phyloP scores from a whole-genome alignment of 2,888 invertebrate genomes.

The Lasius platythorax region DNA sequence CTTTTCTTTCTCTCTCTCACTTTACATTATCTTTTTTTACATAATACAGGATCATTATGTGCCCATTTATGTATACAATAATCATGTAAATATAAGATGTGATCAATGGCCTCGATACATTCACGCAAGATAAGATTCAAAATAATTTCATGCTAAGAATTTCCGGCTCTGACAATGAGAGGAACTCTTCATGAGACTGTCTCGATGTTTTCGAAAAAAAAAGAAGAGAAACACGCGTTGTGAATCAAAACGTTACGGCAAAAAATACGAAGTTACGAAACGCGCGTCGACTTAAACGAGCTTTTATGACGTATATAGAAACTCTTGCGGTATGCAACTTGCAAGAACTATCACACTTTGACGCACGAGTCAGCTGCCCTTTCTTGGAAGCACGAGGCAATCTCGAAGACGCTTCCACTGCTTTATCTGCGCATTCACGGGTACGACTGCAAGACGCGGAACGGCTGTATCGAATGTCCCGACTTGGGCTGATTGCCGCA shows the following conservation, averaged over 20 bases:
- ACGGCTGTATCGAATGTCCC: constrained; percentile 72
- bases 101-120: not conserved
- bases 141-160: not conserved
- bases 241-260: constrained; percentile 22
- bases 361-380: constrained; percentile 43
- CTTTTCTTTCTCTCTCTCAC: not conserved
- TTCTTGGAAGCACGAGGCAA: constrained; percentile 69
- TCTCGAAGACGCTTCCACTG: constrained; percentile 66
- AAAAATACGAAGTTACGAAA: constrained; percentile 32
- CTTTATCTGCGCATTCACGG: constrained; percentile 66
- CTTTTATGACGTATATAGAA: constrained; percentile 63
- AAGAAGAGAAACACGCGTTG: not conserved
- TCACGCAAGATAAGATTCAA: not conserved
- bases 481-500: constrained; percentile 71
- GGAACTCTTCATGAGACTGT: not conserved
- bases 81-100: not conserved
- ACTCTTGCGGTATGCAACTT: constrained; percentile 44
- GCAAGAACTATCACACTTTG: constrained; percentile 53
- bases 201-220: not conserved
- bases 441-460: constrained; percentile 60
- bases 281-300: constrained; percentile 54
- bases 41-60: not conserved
- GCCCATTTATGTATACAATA: not conserved
- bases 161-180: not conserved
- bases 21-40: not conserved